A percentile compares a stretch with the other conserved stretches of the same genome.
These are phyloP conservation scores for Terrapene triunguis DNA, from an alignment of 2,113 vertebrate genomes.

Conservation along the genomic window DNA sequence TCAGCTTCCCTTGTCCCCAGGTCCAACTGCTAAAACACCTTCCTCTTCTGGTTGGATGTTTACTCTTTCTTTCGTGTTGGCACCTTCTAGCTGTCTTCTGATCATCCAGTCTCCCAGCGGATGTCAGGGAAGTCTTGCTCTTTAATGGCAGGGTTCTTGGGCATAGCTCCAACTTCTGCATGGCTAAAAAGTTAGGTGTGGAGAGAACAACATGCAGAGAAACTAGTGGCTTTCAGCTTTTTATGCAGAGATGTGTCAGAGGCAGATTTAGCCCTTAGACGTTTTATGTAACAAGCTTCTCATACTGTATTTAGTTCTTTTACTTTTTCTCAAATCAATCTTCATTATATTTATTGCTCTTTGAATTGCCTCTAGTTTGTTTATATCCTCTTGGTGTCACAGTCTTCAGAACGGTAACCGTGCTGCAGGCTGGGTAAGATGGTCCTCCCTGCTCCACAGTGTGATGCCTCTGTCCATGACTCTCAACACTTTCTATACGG, in stretches of 20 bases:
- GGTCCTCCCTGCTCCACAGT: background rate
- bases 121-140: background rate
- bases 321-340: background rate
- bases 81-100: background rate
- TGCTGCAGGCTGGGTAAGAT: rapidly evolving
- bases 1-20: background rate
- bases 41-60: background rate
- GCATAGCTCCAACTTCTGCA: background rate
- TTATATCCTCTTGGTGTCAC: background rate
- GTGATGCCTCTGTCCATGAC: background rate
- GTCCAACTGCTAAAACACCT: rapidly evolving
- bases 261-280: slow-evolving; percentile 1
- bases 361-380: background rate
- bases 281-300: background rate
- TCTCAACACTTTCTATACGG: rapidly evolving
- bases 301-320: slow-evolving; percentile 30
- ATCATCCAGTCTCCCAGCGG: background rate
- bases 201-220: background rate
- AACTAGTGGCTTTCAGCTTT: background rate
- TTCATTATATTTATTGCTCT: background rate
- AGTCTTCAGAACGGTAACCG: background rate
- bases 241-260: background rate
- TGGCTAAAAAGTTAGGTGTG: background rate
- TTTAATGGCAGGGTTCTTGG: background rate
- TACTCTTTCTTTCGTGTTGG: background rate